Conservation (phyloP, 2,888 invertebrate genomes). For the Euphydryas editha region DNA sequence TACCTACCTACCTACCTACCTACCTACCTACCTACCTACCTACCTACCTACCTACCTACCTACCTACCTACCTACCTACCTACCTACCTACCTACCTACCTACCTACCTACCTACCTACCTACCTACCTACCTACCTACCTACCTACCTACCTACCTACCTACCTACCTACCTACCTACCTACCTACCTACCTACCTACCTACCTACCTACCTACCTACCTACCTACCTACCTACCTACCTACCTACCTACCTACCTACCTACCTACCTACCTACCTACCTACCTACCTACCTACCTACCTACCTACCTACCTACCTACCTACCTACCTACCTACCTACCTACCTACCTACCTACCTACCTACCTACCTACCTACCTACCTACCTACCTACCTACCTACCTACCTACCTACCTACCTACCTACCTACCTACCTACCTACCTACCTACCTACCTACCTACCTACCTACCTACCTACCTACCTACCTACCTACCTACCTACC, state of each 20-base stretch:
- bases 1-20: slow-evolving; percentile 1
- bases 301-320: slow-evolving; percentile 1
- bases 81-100: slow-evolving; percentile 1
- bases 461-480: slow-evolving; percentile 1
- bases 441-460: slow-evolving; percentile 1
- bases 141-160: slow-evolving; percentile 1
- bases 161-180: slow-evolving; percentile 1
- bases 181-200: slow-evolving; percentile 1
- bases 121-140: slow-evolving; percentile 1
- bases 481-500: slow-evolving; percentile 1
- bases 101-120: slow-evolving; percentile 1
- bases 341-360: slow-evolving; percentile 1
- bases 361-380: slow-evolving; percentile 1
- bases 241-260: slow-evolving; percentile 1
- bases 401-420: slow-evolving; percentile 1
- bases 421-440: slow-evolving; percentile 1
- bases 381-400: slow-evolving; percentile 1
- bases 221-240: slow-evolving; percentile 1
- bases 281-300: slow-evolving; percentile 1
- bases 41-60: slow-evolving; percentile 1
- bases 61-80: slow-evolving; percentile 1
- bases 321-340: slow-evolving; percentile 1
- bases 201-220: slow-evolving; percentile 1
- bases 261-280: slow-evolving; percentile 1
- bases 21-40: slow-evolving; percentile 1